Conservation (phyloP, 2,113 vertebrate species). For the Hyperoodon ampullatus region DNA sequence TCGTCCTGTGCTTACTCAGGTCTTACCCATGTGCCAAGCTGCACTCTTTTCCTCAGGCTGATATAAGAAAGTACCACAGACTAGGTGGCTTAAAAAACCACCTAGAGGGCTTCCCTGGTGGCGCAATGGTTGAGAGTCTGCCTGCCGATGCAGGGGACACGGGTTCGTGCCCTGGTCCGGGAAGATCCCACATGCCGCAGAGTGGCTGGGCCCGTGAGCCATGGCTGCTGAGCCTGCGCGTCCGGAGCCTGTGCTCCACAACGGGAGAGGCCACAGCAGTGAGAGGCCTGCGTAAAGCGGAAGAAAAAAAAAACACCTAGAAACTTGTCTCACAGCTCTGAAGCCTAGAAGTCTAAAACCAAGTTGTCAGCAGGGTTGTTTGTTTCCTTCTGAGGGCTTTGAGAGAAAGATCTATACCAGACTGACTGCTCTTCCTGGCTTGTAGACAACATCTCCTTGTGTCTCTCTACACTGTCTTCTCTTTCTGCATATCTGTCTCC, state of each 20-base stretch:
- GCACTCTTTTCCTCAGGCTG: neutral
- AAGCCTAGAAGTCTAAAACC: neutral
- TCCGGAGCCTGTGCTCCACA: too few relatives aligned
- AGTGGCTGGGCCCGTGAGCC: too few relatives aligned
- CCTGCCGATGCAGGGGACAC: too few relatives aligned
- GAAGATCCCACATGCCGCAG: too few relatives aligned
- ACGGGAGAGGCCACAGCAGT: too few relatives aligned
- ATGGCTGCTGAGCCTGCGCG: too few relatives aligned
- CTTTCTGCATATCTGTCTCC: neutral
- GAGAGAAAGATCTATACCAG: neutral
- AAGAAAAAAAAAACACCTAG: neutral
- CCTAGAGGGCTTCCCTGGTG: neutral
- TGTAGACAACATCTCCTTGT: neutral
- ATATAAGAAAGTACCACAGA: neutral
- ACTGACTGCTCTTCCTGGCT: neutral
- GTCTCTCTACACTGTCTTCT: neutral
- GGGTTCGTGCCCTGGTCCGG: too few relatives aligned
- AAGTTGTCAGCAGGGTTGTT: neutral
- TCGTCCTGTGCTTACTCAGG: neutral
- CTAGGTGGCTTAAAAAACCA: neutral
- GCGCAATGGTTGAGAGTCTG: too few relatives aligned
- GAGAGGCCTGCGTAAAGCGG: too few relatives aligned
- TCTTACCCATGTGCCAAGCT: neutral
- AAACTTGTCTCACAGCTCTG: neutral
- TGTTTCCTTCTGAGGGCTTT: neutral